Evolutionary conservation across 2,113 vertebrate species (phyloP).

Genomic region (Thinocorus orbignyianus): DNA sequence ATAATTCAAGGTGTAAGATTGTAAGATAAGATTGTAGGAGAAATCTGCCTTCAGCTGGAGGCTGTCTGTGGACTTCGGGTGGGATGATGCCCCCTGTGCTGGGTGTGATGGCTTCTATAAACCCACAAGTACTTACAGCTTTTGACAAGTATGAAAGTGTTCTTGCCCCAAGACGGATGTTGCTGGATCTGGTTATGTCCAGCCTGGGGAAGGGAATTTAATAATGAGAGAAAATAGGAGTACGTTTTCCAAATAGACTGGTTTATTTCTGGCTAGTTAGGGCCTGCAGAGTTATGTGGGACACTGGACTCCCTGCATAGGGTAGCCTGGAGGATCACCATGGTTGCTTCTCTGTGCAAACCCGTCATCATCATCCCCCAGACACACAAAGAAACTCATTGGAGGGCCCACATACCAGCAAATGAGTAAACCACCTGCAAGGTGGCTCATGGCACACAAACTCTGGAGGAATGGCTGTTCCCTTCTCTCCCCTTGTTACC

Average conservation of each 20-base stretch:
- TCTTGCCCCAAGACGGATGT: background rate
- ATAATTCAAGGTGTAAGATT: background rate
- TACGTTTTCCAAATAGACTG: background rate
- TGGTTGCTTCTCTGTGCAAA: background rate
- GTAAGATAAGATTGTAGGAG: background rate
- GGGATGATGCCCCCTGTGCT: background rate
- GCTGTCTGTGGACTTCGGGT: background rate
- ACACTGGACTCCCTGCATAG: background rate
- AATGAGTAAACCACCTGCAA: background rate
- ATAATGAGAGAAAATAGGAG: background rate
- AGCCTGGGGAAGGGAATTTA: background rate
- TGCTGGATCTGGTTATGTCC: background rate
- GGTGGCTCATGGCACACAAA: background rate
- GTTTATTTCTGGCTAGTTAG: background rate
- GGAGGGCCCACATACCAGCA: background rate
- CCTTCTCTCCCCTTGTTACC: background rate
- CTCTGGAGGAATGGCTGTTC: background rate
- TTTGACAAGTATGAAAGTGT: background rate
- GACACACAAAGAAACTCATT: background rate
- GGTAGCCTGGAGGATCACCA: background rate
- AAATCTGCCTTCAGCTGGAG: background rate
- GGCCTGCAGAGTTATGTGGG: background rate
- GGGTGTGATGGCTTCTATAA: background rate
- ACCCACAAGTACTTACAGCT: background rate
- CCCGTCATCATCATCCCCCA: background rate